phyloP scores from a whole-genome alignment of 2,888 invertebrate species.

The Holacanthella duospinosa region DNA sequence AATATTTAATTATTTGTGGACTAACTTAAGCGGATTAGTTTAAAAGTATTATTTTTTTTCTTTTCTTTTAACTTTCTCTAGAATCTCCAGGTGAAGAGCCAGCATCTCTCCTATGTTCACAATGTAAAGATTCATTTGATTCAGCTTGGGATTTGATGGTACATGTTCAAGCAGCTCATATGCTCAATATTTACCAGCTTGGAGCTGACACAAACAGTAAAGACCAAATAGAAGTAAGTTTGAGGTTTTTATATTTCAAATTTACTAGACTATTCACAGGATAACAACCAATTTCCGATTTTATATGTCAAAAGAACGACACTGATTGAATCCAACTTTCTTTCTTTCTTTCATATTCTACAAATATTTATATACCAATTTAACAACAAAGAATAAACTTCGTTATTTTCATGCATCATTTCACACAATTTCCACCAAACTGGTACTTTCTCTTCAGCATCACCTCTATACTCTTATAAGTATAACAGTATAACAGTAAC shows the following conservation, averaged over 20 bases:
- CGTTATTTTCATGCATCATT: too few species aligned
- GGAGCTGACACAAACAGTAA: slow-evolving; percentile 39
- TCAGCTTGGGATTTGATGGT: slow-evolving; percentile 60
- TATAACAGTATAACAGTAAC: too few species aligned
- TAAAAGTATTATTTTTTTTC: not conserved
- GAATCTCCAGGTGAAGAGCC: slow-evolving; percentile 38
- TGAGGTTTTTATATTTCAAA: not conserved
- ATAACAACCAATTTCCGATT: not conserved
- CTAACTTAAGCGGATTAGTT: too few species aligned
- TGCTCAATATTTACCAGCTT: slow-evolving; percentile 57
- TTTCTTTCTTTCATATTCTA: not conserved
- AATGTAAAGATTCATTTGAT: slow-evolving; percentile 56
- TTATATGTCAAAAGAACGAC: not conserved
- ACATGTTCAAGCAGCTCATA: slow-evolving; percentile 57
- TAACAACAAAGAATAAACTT: too few species aligned
- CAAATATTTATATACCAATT: not conserved
- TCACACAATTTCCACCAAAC: too few species aligned
- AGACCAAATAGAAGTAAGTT: not conserved
- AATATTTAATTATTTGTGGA: too few species aligned
- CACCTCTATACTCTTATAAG: too few species aligned
- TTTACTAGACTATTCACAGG: not conserved
- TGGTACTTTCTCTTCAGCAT: too few species aligned
- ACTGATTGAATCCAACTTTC: not conserved
- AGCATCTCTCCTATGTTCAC: slow-evolving; percentile 52
- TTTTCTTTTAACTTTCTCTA: slow-evolving; percentile 10